These are phyloP conservation scores for Syndactyla subalaris DNA, from an alignment of 2,797 vertebrate genomes.

Conservation along the genomic window DNA sequence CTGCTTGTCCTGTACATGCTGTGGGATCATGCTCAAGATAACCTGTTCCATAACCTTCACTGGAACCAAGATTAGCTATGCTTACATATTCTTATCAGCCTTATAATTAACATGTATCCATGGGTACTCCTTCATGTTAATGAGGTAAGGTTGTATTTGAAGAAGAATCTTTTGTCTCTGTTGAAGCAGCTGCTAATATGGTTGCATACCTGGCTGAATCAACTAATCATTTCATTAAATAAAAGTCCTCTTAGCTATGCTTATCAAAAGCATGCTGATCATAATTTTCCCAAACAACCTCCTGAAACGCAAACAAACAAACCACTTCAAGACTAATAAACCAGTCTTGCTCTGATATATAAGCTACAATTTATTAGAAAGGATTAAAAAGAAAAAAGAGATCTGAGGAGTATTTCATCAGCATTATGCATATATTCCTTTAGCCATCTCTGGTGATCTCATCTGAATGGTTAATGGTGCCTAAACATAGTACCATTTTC, in stretches of 20 bases:
- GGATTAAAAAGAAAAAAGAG: background rate
- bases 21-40: background rate
- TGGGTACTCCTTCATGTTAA: slow-evolving; percentile 5
- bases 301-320: slow-evolving; percentile 12
- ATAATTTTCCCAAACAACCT: background rate
- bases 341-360: background rate
- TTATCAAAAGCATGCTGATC: slow-evolving; percentile 28
- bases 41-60: background rate
- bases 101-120: slow-evolving; percentile 46
- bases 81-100: slow-evolving; percentile 6
- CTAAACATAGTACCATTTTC: background rate
- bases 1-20: background rate
- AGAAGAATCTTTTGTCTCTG: slow-evolving; percentile 34
- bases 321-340: slow-evolving; percentile 35
- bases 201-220: slow-evolving; percentile 35
- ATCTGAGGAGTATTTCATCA: background rate
- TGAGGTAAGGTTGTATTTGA: background rate
- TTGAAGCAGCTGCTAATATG: slow-evolving; percentile 29
- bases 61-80: background rate
- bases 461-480: background rate
- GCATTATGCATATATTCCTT: background rate
- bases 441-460: background rate
- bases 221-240: slow-evolving; percentile 66
- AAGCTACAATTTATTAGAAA: background rate
- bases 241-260: slow-evolving; percentile 4